Conservation (phyloP, 2,888 invertebrate species). For the Amphimallon solstitiale region DNA sequence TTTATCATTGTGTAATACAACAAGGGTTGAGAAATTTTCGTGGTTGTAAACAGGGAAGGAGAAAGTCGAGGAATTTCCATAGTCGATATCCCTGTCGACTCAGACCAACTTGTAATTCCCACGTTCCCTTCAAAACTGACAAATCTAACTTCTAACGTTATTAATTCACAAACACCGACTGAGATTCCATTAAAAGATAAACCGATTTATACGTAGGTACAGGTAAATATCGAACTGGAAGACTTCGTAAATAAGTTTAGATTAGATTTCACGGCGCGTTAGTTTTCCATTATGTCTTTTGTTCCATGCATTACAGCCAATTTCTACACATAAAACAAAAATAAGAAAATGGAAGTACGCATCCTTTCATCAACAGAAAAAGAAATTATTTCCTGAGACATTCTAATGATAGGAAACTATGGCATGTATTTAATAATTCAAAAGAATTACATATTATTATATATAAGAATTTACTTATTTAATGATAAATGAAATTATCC, state of each 20-base stretch:
- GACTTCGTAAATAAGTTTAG: constrained; percentile 34
- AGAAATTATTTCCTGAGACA: too few relatives aligned
- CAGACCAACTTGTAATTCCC: not conserved
- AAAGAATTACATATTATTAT: too few relatives aligned
- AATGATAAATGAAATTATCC: too few relatives aligned
- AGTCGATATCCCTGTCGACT: not conserved
- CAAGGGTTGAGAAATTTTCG: not conserved
- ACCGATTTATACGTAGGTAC: not conserved
- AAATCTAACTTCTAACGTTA: constrained; percentile 27
- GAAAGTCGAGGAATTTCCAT: not conserved
- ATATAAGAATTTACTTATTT: too few relatives aligned
- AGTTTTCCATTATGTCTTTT: constrained; percentile 35
- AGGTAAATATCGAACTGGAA: constrained; percentile 28
- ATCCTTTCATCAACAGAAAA: too few relatives aligned
- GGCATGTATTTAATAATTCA: too few relatives aligned
- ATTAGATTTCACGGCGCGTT: constrained; percentile 36
- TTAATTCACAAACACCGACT: constrained; percentile 25
- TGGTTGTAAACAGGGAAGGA: not conserved
- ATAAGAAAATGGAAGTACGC: not conserved
- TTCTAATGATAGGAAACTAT: too few relatives aligned
- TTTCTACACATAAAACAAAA: not conserved
- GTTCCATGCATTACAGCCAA: not conserved
- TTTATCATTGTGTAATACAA: not conserved
- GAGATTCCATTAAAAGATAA: constrained; percentile 32
- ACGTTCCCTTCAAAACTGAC: constrained; percentile 19